A percentile compares a stretch with the other conserved stretches of the same genome.
Evolutionary conservation across 2,888 invertebrate species (phyloP).

Genomic region (Anarsia innoxiella): DNA sequence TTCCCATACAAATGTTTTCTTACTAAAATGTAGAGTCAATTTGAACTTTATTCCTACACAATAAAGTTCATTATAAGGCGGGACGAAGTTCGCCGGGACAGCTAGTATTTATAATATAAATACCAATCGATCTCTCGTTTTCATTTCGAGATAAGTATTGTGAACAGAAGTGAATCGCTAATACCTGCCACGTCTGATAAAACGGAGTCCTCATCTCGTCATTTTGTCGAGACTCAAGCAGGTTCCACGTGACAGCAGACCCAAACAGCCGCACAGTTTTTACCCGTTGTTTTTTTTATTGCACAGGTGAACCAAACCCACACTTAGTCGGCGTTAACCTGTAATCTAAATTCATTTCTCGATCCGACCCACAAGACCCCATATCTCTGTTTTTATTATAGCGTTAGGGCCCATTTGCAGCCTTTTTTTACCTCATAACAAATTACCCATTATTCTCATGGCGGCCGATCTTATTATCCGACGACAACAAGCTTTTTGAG

Average conservation of each 20-base stretch:
- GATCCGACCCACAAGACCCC: slow-evolving; percentile 66
- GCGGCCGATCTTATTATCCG: slow-evolving; percentile 59
- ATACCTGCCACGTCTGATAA: no score
- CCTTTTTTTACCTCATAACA: slow-evolving; percentile 70
- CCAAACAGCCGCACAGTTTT: slow-evolving; percentile 29
- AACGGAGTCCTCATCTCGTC: no score
- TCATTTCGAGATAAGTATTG: no score
- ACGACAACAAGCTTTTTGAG: slow-evolving; percentile 44
- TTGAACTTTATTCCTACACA: no score
- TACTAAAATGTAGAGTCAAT: no score
- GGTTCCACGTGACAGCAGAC: slow-evolving; percentile 37
- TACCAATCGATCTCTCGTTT: no score
- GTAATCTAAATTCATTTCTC: slow-evolving; percentile 76
- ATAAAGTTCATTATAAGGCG: no score
- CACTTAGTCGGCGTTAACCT: slow-evolving; percentile 74
- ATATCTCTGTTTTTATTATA: slow-evolving; percentile 73
- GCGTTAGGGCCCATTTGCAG: slow-evolving; percentile 69
- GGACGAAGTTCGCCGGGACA: no score
- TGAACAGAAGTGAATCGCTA: no score
- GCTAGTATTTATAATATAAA: no score
- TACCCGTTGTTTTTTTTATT: slow-evolving; percentile 61
- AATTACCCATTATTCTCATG: slow-evolving; percentile 69
- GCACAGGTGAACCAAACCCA: slow-evolving; percentile 70
- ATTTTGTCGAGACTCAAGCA: no score
- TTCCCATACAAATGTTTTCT: no score